Base-by-base conservation (phyloP, 2,113 vertebrate species). In the Anoura caudifer region DNA sequence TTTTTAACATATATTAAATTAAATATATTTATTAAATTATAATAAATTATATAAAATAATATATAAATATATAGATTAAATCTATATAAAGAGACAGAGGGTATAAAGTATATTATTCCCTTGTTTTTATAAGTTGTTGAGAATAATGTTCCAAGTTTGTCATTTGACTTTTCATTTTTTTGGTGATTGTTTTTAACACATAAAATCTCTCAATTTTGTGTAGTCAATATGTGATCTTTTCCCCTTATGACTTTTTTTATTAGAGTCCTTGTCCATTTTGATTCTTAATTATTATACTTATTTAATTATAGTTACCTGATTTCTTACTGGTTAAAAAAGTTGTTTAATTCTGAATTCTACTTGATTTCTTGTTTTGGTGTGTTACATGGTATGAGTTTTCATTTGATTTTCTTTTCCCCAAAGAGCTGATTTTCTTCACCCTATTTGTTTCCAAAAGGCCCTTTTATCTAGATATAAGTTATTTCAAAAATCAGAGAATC, bases 51-150 rank as follows among this genome's bases (percentile, higher is more conserved):
- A 65, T 38, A 52, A 73, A 75, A 16, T 67, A 65, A 63, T 70
- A n/a, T n/a, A 90, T 76, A 77, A n/a, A 43, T 22, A 50, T 79
- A 19, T 72, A 52, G 67, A 59, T 70, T 72, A 70, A 87, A 47
- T n/a, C 59, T 36, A n/a, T 84, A 67, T 47, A 28, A 24, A 84
- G 45, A 61, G 59, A 28, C 19, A 90, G 16, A 90, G 16, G 36
- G 8, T 36, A 86, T 63, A 72, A n/a, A 84, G 3, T 16, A 50
- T 20, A 59, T 38, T 43, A 73, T 33, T 43, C 45, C 47, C 4
- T 83, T 95, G 33, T 59, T 90, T 93, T 87, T 88, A 83, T 92
- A 26, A 38, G n/a, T 80, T 96, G 17, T 95, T 93, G 63, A 91
- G 75, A 89, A 85, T 81, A 52, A 63, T 82, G 38, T 69, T 31